Base-by-base conservation (phyloP, 2,888 invertebrate genomes). In the Lypha dubia region DNA sequence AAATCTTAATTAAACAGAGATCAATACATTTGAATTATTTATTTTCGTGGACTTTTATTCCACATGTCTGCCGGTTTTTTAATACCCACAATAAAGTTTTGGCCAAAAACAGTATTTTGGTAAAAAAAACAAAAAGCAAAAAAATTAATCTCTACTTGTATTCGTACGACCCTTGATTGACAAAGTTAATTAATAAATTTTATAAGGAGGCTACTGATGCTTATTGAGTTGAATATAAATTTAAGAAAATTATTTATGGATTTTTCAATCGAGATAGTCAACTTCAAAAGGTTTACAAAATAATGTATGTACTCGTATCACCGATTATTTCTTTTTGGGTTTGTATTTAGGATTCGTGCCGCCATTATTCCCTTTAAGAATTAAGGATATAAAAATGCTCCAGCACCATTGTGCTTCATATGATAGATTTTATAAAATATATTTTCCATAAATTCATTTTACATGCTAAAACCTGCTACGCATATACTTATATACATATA, bases 1-100 rank as follows among this genome's bases (percentile, higher is more conserved):
- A 75, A 84, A 79, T 84, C 75, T 75, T 76, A 80, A 79, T 71
- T 84, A 76, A 67, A 53, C 60, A 76, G 75, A 76, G 67, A 76
- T 79, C 74, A 70, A 38, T 70, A 63, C 32, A 44, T 70, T 74
- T 62, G 28, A 56, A 41, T 32, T 44, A 53, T 79, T 79, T 70
- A 51, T 79, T 17, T 44, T 35, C 38, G 20, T 60, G 15, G 3
- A 11, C 22, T 0, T 24, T 51, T 38, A 13, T 46, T 58, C 3
- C 7, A 20, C 28, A 20, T 60, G 32, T 11, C 53, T 41, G 53
- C n/a, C n/a, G n/a, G n/a, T 67, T 38, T 24, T 49, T 38, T 17
- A 51, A 51, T 17, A 58, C 24, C 44, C 44, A 28, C 28, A 17
- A 51, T 60, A 20, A 49, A 22, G 38, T 38, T 68, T 68, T 24